These are phyloP conservation scores for Rattus rattus DNA, from an alignment of 2,113 vertebrate species.

Conservation along the genomic window DNA sequence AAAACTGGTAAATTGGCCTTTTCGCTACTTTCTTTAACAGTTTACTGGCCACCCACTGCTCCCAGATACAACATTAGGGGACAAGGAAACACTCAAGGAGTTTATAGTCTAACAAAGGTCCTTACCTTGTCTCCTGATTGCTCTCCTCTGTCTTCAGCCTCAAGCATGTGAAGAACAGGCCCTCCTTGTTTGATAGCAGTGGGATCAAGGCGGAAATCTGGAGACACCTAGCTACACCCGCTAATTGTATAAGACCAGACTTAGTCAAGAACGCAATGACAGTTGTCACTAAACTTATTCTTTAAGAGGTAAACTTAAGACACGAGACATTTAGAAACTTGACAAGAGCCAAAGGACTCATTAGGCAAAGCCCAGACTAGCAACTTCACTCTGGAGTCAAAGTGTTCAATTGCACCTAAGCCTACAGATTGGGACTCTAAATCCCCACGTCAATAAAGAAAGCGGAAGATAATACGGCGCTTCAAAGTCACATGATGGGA, in stretches of 20 bases:
- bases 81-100: not conserved
- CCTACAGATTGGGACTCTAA: constrained; percentile 6
- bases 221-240: not conserved
- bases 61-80: not conserved
- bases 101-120: constrained; percentile 10
- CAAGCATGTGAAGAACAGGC: not conserved
- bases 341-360: not conserved
- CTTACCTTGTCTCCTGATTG: not conserved
- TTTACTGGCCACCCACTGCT: not conserved
- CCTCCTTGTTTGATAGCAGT: not conserved
- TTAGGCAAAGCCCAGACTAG: not conserved
- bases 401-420: not conserved
- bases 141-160: not conserved
- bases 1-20: not conserved
- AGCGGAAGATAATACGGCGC: not conserved
- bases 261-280: not conserved
- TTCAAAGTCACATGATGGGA: constrained; percentile 23
- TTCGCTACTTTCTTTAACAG: not conserved
- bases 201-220: not conserved
- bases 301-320: constrained; percentile 38
- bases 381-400: not conserved
- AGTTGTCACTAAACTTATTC: not conserved
- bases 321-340: constrained; percentile 22
- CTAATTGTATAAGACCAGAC: constrained; percentile 30
- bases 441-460: not conserved